Percentiles rank a stretch among this genome's conserved stretches.
These are phyloP conservation scores for Eurytemora carolleeae DNA, from an alignment of 1,140 invertebrate genomes.

Conservation along the genomic window DNA sequence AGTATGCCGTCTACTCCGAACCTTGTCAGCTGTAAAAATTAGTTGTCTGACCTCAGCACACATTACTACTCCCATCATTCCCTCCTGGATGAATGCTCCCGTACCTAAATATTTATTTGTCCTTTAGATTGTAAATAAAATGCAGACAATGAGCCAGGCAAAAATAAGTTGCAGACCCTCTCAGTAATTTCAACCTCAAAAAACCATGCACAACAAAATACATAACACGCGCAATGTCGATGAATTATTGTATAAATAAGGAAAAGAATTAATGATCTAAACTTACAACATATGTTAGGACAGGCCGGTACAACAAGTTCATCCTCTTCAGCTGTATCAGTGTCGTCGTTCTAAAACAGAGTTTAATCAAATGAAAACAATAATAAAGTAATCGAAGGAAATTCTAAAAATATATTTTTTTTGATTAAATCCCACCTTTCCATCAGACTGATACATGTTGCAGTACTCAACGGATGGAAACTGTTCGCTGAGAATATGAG, in stretches of 20 bases:
- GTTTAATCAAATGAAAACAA: too few species aligned
- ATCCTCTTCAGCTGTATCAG: background rate
- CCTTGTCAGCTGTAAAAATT: conserved; percentile 7
- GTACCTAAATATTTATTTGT: conserved; percentile 3
- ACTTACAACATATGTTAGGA: conserved; percentile 8
- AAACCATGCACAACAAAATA: too few species aligned
- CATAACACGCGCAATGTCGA: too few species aligned
- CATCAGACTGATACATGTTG: background rate
- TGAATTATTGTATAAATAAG: too few species aligned
- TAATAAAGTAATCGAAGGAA: too few species aligned
- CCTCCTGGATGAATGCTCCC: conserved; percentile 10
- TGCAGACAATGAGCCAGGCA: too few species aligned
- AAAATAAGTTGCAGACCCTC: too few species aligned
- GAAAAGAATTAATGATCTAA: too few species aligned
- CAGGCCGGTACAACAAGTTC: background rate
- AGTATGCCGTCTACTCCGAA: background rate
- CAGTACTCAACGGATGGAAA: conserved; percentile 7
- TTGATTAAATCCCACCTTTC: background rate
- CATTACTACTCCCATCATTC: conserved; percentile 13
- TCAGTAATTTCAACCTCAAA: too few species aligned
- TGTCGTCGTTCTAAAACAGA: background rate
- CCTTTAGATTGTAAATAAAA: too few species aligned
- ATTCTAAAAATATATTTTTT: too few species aligned
- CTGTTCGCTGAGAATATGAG: background rate
- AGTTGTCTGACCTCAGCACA: conserved; percentile 3